phyloP scores from a whole-genome alignment of 2,113 vertebrate species.

The Epinephelus moara region DNA sequence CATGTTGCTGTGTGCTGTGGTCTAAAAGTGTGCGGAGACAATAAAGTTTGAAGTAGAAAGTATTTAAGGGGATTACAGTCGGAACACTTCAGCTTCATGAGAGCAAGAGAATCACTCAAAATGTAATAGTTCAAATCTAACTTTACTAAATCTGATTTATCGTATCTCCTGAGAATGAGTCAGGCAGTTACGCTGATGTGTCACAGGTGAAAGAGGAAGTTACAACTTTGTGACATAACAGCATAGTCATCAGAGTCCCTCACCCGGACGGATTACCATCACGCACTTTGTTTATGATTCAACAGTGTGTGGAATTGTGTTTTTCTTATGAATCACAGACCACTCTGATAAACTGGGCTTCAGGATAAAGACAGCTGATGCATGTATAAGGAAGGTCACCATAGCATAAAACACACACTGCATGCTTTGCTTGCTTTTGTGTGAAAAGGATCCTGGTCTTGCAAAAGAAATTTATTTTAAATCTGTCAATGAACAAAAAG shows the following conservation, averaged over 20 bases:
- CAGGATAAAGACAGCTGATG: not conserved
- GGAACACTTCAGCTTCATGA: not conserved
- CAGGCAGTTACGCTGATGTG: not conserved
- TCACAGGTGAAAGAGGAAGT: slow-evolving; percentile 6
- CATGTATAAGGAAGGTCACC: not conserved
- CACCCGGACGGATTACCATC: not conserved
- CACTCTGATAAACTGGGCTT: not conserved
- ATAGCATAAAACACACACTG: not conserved
- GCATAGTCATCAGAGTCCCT: not conserved
- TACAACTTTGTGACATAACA: slow-evolving; percentile 9
- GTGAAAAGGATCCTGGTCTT: not conserved
- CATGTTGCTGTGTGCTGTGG: too few species aligned
- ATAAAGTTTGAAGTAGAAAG: too few species aligned
- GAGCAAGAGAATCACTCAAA: not conserved
- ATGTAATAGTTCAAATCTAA: not conserved
- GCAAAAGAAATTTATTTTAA: not conserved
- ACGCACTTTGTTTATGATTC: slow-evolving; percentile 5
- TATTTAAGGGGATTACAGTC: not conserved
- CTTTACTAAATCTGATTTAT: not conserved
- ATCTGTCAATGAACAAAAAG: not conserved
- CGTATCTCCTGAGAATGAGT: not conserved
- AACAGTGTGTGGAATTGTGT: not conserved
- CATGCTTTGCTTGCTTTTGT: not conserved
- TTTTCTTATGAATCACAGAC: slow-evolving; percentile 2
- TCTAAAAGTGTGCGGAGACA: too few species aligned